phyloP scores from a whole-genome alignment of 2,888 invertebrate species.

The Heliconius ismenius region DNA sequence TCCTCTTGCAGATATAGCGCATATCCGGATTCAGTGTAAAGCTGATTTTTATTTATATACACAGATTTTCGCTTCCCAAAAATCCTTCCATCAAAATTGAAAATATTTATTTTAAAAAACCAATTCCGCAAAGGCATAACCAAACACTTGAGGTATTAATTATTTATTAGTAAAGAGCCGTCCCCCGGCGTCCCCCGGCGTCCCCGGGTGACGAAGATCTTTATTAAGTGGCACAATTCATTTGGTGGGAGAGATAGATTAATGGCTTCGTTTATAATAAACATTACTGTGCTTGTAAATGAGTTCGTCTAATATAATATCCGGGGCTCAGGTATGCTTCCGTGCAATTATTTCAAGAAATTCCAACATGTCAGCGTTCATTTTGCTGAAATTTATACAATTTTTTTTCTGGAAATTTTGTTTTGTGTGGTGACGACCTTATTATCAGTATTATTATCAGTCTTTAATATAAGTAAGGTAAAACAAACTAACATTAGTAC shows the following conservation, averaged over 20 bases:
- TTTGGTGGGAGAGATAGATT: constrained; percentile 56
- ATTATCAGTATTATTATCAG: too few species aligned
- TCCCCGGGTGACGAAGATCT: constrained; percentile 51
- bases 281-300: constrained; percentile 55
- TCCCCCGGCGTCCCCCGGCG: background rate
- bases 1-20: too few species aligned
- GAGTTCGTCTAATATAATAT: constrained; percentile 44
- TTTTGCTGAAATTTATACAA: background rate
- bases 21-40: too few species aligned
- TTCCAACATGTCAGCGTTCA: constrained; percentile 2
- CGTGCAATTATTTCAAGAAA: constrained; percentile 27
- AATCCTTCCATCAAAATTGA: background rate
- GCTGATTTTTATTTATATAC: background rate
- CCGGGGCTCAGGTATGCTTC: constrained; percentile 37
- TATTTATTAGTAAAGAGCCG: constrained; percentile 50
- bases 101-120: constrained; percentile 15
- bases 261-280: constrained; percentile 58
- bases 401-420: background rate
- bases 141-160: constrained; percentile 47
- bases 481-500: background rate
- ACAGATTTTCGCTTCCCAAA: background rate
- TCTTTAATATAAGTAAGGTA: background rate
- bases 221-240: constrained; percentile 65
- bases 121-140: constrained; percentile 34
- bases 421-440: background rate